Conservation (phyloP, 1,140 invertebrate species). For the Babylonia areolata region DNA sequence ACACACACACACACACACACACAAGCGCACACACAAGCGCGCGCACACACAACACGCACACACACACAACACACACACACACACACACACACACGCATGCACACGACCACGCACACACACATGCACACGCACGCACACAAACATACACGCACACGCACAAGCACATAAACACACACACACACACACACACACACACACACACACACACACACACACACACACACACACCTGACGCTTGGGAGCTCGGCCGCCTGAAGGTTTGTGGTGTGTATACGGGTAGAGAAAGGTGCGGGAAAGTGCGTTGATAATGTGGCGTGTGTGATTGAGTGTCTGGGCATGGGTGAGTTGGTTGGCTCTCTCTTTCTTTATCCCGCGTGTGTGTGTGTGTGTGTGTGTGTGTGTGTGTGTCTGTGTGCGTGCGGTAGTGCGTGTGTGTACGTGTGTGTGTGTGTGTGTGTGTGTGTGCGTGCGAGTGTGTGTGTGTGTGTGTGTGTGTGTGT, state of each 20-base stretch:
- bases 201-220: constrained; percentile 39
- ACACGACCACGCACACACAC: background rate
- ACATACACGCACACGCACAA: background rate
- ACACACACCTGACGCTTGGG: too few relatives aligned
- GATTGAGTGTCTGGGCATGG: too few relatives aligned
- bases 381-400: background rate
- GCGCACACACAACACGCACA: too few relatives aligned
- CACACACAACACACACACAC: background rate
- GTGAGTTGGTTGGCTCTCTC: too few relatives aligned
- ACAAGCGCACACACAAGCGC: background rate
- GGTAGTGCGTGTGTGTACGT: background rate
- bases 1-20: constrained; percentile 10
- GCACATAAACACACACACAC: constrained; percentile 6
- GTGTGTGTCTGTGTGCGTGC: background rate
- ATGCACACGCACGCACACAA: background rate
- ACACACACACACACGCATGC: background rate
- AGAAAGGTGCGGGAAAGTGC: too few relatives aligned
- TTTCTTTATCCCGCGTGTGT: too few relatives aligned
- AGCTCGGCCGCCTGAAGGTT: too few relatives aligned
- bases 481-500: background rate
- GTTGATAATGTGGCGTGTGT: too few relatives aligned
- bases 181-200: constrained; percentile 35
- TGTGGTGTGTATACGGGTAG: too few relatives aligned
- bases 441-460: constrained; percentile 3
- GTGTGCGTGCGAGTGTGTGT: background rate